These are phyloP conservation scores for Ischnus inquisitorius DNA, from an alignment of 2,888 invertebrate genomes.

Conservation along the genomic window DNA sequence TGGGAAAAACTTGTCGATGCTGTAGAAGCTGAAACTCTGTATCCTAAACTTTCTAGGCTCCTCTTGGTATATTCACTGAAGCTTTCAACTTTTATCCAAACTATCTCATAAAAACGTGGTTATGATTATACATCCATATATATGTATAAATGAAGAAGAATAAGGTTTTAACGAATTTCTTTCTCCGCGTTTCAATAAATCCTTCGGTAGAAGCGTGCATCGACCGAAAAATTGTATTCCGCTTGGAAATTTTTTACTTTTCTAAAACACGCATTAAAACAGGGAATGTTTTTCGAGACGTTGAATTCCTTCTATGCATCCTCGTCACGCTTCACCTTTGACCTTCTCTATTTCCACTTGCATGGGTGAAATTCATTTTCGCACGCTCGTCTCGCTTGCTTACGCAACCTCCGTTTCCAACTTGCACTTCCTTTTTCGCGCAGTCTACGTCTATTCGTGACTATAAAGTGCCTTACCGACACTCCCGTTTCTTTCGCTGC, in stretches of 20 bases:
- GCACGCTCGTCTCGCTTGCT: slow-evolving; percentile 36
- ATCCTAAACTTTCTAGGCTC: slow-evolving; percentile 38
- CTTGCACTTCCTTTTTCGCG: slow-evolving; percentile 28
- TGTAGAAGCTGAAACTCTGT: slow-evolving; percentile 4
- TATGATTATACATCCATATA: no score
- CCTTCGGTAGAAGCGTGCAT: no score
- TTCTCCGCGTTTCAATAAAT: no score
- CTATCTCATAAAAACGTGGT: background rate
- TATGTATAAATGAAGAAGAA: no score
- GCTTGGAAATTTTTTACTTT: background rate
- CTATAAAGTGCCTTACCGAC: background rate
- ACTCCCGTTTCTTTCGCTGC: background rate
- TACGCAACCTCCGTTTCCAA: slow-evolving; percentile 55
- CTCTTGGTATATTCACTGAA: background rate
- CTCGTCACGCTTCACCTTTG: slow-evolving; percentile 45
- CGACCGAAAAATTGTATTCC: no score
- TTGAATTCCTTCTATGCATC: slow-evolving; percentile 17
- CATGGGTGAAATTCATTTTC: slow-evolving; percentile 43
- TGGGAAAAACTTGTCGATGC: slow-evolving; percentile 60
- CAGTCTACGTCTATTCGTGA: slow-evolving; percentile 10
- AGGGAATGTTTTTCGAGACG: background rate
- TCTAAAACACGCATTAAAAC: background rate
- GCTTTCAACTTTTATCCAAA: background rate
- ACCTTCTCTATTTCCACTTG: slow-evolving; percentile 23
- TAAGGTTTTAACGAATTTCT: no score